These are phyloP conservation scores for Thaumatotibia leucotreta DNA, from an alignment of 1,140 invertebrate genomes.

Conservation along the genomic window DNA sequence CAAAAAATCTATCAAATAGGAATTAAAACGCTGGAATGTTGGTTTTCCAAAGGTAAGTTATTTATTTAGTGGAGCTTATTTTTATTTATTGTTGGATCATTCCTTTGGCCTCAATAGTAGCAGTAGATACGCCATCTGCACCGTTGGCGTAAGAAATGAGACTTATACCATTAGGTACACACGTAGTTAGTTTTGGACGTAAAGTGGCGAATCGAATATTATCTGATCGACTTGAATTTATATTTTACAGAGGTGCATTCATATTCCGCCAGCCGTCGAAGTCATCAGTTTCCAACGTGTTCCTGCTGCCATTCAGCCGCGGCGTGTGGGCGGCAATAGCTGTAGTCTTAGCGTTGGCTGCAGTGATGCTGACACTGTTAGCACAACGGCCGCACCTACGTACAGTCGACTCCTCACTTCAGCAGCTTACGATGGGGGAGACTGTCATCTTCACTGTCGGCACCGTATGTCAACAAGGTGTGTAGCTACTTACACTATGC, in stretches of 20 bases:
- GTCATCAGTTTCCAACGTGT: constrained; percentile 81
- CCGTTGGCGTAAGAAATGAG: too few relatives aligned
- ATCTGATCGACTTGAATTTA: background rate
- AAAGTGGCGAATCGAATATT: background rate
- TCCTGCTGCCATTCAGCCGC: constrained; percentile 79
- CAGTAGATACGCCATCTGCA: too few relatives aligned
- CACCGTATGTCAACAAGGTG: constrained; percentile 80
- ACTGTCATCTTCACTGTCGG: constrained; percentile 74
- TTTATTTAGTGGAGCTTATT: too few relatives aligned
- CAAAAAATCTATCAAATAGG: too few relatives aligned
- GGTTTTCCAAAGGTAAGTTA: too few relatives aligned
- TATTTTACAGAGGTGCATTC: constrained; percentile 49
- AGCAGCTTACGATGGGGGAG: constrained; percentile 56
- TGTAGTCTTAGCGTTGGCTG: constrained; percentile 53
- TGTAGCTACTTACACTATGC: too few relatives aligned
- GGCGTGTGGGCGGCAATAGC: constrained; percentile 77
- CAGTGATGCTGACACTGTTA: constrained; percentile 34
- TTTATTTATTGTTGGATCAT: too few relatives aligned
- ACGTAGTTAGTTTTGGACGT: too few relatives aligned
- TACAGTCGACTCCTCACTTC: constrained; percentile 29
- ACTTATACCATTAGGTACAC: too few relatives aligned
- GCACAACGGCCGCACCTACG: constrained; percentile 33
- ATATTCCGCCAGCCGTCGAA: constrained; percentile 82
- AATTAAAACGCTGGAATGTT: too few relatives aligned
- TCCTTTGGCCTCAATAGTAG: too few relatives aligned